phyloP scores from a whole-genome alignment of 2,888 invertebrate species.

The Entomobrya proxima region DNA sequence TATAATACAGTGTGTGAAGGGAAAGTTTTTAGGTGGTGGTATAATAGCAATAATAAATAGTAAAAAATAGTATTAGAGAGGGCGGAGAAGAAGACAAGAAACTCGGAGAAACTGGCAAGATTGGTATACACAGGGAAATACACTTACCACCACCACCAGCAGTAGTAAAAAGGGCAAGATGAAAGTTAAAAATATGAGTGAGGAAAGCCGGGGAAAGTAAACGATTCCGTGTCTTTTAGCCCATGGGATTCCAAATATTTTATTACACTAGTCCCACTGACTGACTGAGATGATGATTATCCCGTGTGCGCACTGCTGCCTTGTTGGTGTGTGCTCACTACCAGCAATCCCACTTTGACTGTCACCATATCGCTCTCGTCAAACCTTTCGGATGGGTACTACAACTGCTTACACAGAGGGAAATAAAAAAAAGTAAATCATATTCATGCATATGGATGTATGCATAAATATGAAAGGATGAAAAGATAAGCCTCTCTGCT shows the following conservation, averaged over 20 bases:
- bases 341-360: constrained; percentile 30
- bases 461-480: constrained; percentile 41
- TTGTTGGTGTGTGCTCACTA: constrained; percentile 13
- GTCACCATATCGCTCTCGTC: constrained; percentile 29
- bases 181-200: neutral
- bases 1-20: constrained; percentile 3
- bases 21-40: neutral
- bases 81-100: neutral
- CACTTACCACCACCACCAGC: no score
- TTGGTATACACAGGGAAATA: neutral
- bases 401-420: no score
- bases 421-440: constrained; percentile 50
- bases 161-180: constrained; percentile 1
- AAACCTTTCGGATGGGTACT: constrained; percentile 22
- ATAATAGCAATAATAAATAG: constrained; percentile 49
- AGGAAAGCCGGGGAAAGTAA: constrained; percentile 3
- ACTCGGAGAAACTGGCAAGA: neutral
- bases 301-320: no score
- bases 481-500: constrained; percentile 11
- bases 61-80: constrained; percentile 2
- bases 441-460: constrained; percentile 65
- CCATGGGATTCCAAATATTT: constrained; percentile 51
- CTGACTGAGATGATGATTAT: constrained; percentile 27
- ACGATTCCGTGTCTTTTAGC: constrained; percentile 59
- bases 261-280: constrained; percentile 45